Base-by-base conservation (phyloP, 2,888 invertebrate species). In the Malthinus flaveolus region DNA sequence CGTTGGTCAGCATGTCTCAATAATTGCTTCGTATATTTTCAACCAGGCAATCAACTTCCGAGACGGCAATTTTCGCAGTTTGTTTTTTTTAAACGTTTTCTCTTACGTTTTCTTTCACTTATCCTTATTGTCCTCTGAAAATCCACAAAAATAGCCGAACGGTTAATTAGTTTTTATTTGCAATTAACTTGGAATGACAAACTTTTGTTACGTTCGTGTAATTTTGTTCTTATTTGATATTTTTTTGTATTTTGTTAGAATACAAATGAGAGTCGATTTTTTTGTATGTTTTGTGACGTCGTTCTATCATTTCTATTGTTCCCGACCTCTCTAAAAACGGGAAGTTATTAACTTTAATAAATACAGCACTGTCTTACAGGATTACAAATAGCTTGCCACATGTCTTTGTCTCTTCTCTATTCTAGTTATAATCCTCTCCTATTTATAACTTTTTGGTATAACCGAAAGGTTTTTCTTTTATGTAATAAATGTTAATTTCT, bases 271-370 rank as follows among this genome's bases (percentile, higher is more conserved):
- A 12, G 10, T 7, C 3, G 8, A n/a, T 36, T n/a, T 36, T 46
- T 9, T 32, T 33, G 12, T 32, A 8, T 47, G 33, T 47, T 33
- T 47, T 34, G 8, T 23, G 1, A 7, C 23, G 35, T 47, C 47
- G 47, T 47, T 47, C 47, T 47, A 47, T 47, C 47, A 47, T 34
- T 47, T 35, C 15, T 15, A 35, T 23, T 47, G 23, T 23, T 23
- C 23, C 23, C 47, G 12, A 47, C 33, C 47, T 44, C 34, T 32
- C 15, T 51, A 42, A 51, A 51, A 51, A 51, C 50, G 50, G 42
- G 50, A 51, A 51, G 50, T 51, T 51, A 51, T 51, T 51, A 51
- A 51, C 50, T 47, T 47, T 47, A 47, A 47, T 47, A 47, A 47
- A 47, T 47, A 47, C 47, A 35, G 34, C 42, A 33, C 42, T 51